A percentile compares a stretch with the other conserved stretches of the same genome.
Conservation (phyloP, 2,797 vertebrate genomes). For the Chaetodon trifasciatus region DNA sequence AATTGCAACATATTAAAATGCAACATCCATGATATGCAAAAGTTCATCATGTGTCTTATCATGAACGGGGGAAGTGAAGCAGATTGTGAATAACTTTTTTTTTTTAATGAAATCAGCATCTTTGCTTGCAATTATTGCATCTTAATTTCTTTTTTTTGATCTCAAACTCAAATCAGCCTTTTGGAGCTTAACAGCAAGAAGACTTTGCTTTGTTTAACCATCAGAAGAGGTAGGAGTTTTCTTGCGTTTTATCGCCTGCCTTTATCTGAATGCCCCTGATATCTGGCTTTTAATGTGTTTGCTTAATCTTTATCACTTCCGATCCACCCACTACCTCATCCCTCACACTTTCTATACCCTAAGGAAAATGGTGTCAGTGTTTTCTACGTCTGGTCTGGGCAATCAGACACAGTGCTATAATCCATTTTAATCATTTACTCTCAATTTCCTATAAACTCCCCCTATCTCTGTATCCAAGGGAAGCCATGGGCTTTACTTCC, state of each 20-base stretch:
- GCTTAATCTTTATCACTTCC: constrained; percentile 60
- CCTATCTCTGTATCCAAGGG: constrained; percentile 32
- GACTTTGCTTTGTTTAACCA: constrained; percentile 26
- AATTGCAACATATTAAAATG: no score
- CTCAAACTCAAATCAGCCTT: background rate
- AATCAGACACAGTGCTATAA: constrained; percentile 63
- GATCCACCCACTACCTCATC: constrained; percentile 32
- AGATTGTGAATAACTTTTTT: background rate
- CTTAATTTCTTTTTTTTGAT: background rate
- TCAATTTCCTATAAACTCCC: constrained; percentile 58
- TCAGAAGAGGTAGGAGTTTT: constrained; percentile 18
- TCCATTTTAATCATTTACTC: constrained; percentile 72
- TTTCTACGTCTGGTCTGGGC: constrained; percentile 15
- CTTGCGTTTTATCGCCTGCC: constrained; percentile 13
- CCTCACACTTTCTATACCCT: constrained; percentile 13
- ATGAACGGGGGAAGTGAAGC: background rate
- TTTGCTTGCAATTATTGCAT: background rate
- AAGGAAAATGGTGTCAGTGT: constrained; percentile 47
- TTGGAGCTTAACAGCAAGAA: constrained; percentile 8
- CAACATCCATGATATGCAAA: no score
- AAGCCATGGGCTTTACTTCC: constrained; percentile 54
- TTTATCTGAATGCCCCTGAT: constrained; percentile 56
- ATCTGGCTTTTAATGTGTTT: constrained; percentile 57
- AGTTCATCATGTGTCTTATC: no score
- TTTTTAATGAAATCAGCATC: background rate